A percentile compares a stretch with the other conserved stretches of the same genome.
Conservation (phyloP, 2,113 vertebrate genomes). For the Tinamus guttatus region DNA sequence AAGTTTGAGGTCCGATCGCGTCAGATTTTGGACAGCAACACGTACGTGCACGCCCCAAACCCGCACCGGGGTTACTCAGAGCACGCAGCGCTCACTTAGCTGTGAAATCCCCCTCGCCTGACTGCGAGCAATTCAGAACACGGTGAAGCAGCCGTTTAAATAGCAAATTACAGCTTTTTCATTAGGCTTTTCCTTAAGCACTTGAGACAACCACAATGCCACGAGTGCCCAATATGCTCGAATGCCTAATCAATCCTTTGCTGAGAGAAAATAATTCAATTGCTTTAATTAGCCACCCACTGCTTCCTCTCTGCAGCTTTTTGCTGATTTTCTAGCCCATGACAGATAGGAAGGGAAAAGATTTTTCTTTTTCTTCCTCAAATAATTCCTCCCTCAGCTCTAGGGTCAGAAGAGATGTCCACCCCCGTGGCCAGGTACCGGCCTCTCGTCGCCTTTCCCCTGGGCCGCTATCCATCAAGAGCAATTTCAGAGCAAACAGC, state of each 20-base stretch:
- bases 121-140: constrained; percentile 16
- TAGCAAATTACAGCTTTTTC: constrained; percentile 64
- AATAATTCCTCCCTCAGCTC: constrained; percentile 10
- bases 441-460: neutral
- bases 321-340: constrained; percentile 26
- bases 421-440: neutral
- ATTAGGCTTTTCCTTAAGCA: constrained; percentile 47
- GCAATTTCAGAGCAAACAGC: neutral
- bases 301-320: constrained; percentile 48
- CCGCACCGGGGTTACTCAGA: neutral
- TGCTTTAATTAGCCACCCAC: constrained; percentile 75
- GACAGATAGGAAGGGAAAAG: constrained; percentile 9
- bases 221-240: constrained; percentile 44
- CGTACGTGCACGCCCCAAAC: neutral
- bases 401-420: neutral
- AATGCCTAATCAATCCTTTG: constrained; percentile 71
- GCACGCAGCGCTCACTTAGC: neutral
- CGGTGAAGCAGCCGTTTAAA: constrained; percentile 49
- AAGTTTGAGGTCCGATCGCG: neutral
- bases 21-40: neutral
- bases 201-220: constrained; percentile 61
- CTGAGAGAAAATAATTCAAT: constrained; percentile 75
- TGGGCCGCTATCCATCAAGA: neutral
- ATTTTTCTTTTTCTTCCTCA: neutral
- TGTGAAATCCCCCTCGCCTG: neutral